Conservation (phyloP, 2,797 vertebrate genomes). For the Hozukius guyotensis region DNA sequence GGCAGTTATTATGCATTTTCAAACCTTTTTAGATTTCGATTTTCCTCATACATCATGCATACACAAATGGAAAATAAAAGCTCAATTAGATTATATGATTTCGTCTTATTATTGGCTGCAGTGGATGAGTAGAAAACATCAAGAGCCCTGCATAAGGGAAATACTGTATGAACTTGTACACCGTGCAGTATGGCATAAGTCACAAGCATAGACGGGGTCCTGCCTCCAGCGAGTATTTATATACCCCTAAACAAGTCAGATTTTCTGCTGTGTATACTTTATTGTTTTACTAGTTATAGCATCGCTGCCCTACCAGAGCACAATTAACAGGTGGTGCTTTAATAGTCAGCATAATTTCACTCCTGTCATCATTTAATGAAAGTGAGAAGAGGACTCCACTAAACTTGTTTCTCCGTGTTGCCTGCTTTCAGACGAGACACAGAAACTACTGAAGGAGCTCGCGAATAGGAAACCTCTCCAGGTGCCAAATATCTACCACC, state of each 20-base stretch:
- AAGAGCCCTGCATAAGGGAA: neutral
- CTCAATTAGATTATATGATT: neutral
- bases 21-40: neutral
- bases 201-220: neutral
- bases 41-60: neutral
- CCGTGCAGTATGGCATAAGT: neutral
- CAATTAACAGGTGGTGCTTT: neutral
- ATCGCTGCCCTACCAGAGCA: neutral
- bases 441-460: conserved; percentile 96
- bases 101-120: neutral
- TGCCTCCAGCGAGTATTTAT: neutral
- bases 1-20: neutral
- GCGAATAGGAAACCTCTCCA: conserved; percentile 93
- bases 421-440: conserved; percentile 88
- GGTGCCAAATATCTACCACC: conserved; percentile 99
- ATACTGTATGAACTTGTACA: neutral
- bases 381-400: neutral
- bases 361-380: neutral
- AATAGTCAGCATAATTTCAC: neutral
- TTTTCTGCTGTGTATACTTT: neutral
- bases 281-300: neutral
- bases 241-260: neutral
- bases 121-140: neutral
- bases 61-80: neutral
- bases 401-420: neutral